Evolutionary conservation across 2,797 vertebrate species (phyloP).

Genomic region (Neosilurus mollespiculum): DNA sequence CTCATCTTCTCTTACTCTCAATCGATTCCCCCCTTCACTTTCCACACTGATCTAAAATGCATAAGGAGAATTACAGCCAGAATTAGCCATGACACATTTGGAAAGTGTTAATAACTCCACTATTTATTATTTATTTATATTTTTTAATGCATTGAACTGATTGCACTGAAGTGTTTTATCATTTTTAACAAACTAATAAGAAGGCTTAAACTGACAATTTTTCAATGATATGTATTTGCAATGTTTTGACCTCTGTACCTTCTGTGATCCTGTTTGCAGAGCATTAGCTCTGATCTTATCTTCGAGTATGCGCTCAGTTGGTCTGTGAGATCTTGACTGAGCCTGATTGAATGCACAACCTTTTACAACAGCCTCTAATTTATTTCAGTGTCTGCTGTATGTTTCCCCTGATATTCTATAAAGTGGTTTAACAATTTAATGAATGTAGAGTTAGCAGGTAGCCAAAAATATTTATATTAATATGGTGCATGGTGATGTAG

Average conservation of each 20-base stretch:
- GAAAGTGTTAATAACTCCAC: background rate
- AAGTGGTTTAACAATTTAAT: background rate
- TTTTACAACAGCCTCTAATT: background rate
- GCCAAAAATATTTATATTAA: background rate
- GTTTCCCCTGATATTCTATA: background rate
- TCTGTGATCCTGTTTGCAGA: constrained; percentile 41
- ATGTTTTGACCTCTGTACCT: constrained; percentile 29
- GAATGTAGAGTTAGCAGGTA: background rate
- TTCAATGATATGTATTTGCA: constrained; percentile 6
- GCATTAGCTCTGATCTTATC: constrained; percentile 62
- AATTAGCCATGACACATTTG: background rate
- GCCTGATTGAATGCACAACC: constrained; percentile 30
- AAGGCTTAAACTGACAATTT: constrained; percentile 20
- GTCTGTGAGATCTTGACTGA: constrained; percentile 59
- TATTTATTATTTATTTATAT: background rate
- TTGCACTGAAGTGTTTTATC: background rate
- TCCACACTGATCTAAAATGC: background rate
- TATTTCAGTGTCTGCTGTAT: background rate
- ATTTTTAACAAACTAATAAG: background rate
- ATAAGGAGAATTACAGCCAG: background rate
- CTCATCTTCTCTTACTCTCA: background rate
- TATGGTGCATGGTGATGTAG: too few relatives aligned
- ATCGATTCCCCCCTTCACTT: background rate
- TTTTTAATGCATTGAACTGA: background rate
- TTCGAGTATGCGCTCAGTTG: too few relatives aligned